A percentile compares a stretch with the other conserved stretches of the same genome.
These are phyloP conservation scores for Nephrotoma guestfalica DNA, from an alignment of 2,888 invertebrate species.

Conservation along the genomic window DNA sequence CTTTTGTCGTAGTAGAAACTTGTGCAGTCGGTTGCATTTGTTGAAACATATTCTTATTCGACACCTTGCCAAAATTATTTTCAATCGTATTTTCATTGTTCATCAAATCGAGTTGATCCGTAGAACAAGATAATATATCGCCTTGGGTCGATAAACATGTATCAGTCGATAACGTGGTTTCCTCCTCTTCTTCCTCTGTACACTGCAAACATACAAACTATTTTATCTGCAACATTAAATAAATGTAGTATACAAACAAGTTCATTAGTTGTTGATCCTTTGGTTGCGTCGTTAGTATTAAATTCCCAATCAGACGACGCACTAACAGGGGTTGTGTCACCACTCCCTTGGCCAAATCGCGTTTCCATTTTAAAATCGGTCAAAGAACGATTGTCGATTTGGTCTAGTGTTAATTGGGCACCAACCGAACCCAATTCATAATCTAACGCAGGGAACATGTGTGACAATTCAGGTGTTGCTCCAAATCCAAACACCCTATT, in stretches of 20 bases:
- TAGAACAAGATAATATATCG: background rate
- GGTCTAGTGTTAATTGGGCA: conserved; percentile 32
- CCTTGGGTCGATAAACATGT: conserved; percentile 24
- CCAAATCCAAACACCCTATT: conserved; percentile 17
- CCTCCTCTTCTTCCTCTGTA: conserved; percentile 40
- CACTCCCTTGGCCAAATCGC: conserved; percentile 27
- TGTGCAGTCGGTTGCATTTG: background rate
- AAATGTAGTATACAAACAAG: conserved; percentile 34
- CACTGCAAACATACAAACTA: conserved; percentile 21
- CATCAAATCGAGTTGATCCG: background rate
- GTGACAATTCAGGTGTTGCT: conserved; percentile 31
- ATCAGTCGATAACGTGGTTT: conserved; percentile 40
- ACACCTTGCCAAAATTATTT: background rate
- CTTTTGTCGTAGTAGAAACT: background rate
- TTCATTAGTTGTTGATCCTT: conserved; percentile 46
- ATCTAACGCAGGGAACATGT: conserved; percentile 41
- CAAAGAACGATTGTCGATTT: conserved; percentile 18
- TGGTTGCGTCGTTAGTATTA: conserved; percentile 52
- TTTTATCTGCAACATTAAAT: background rate
- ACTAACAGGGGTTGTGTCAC: conserved; percentile 54
- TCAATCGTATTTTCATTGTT: background rate
- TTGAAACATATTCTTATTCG: background rate
- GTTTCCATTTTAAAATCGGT: background rate
- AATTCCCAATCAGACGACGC: conserved; percentile 46
- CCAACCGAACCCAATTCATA: conserved; percentile 38